Base-by-base conservation (phyloP, 2,888 invertebrate species). In the Furcula furcula region DNA sequence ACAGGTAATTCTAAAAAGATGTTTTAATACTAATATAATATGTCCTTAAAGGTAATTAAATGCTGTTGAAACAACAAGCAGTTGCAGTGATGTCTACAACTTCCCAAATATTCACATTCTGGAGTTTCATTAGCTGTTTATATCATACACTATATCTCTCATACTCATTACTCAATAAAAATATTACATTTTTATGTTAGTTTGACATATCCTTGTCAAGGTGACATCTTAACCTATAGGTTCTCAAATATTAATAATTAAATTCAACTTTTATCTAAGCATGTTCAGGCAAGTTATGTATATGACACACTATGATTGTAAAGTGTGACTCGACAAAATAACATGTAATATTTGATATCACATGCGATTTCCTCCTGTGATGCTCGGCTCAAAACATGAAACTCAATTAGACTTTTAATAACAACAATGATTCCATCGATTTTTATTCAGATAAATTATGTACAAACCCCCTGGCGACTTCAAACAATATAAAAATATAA, bases 401-500 rank as follows among this genome's bases (percentile, higher is more conserved):
- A 71, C 49, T 64, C 46, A 63, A n/a, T n/a, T n/a, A n/a, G 55
- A 66, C 47, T 56, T 57, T 63, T 46, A n/a, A n/a, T n/a, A n/a
- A n/a, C n/a, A 63, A 60, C 53, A 62, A 69, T 53, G 60, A 74
- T 68, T 62, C 65, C 55, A 72, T 65, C 64, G 67, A 73, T 76
- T 75, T 76, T 75, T 71, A 70, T 69, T 69, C 51, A 65, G 63
- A 68, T 59, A 65, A 68, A 65, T 51, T 76, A 80, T 83, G 69
- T 82, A 85, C 83, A 82, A 55, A 65, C 61, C 60, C 67, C 62
- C 65, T 55, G 37, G 58, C 51, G 58, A 65, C 58, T 58, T 54
- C 53, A 73, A 72, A 69, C 62, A 60, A 63, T 68, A 76, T 65
- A 74, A 80, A 79, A 81, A 80, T 75, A 77, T 67, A 74, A 67